These are phyloP conservation scores for Drosophila paracracens DNA, from an alignment of 2,888 invertebrate species.

Conservation along the genomic window DNA sequence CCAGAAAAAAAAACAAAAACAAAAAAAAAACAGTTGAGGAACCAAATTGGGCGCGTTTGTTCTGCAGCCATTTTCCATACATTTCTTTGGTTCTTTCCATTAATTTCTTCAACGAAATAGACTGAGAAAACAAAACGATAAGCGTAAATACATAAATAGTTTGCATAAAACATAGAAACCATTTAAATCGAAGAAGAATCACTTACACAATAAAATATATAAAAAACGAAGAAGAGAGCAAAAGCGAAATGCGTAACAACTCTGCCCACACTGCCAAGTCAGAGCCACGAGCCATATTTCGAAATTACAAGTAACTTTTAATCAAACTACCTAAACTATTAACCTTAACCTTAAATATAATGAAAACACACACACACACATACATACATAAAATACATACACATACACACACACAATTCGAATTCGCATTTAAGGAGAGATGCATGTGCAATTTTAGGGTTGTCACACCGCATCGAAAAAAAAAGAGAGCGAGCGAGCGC, in stretches of 20 bases:
- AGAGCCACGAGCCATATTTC: constrained; percentile 81
- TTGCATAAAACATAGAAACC: constrained; percentile 47
- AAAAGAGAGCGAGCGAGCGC: constrained; percentile 39
- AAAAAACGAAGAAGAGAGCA: constrained; percentile 9
- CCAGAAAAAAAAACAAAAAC: background rate
- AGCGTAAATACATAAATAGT: constrained; percentile 50
- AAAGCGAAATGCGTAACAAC: constrained; percentile 42
- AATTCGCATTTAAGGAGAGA: constrained; percentile 62
- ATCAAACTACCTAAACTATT: constrained; percentile 80
- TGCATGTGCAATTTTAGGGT: constrained; percentile 55
- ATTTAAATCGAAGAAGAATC: constrained; percentile 20
- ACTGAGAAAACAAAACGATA: constrained; percentile 73
- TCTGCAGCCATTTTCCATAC: constrained; percentile 33
- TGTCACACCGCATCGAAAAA: constrained; percentile 64
- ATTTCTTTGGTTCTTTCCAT: constrained; percentile 52
- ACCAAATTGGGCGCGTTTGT: constrained; percentile 36
- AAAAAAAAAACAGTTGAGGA: constrained; percentile 17
- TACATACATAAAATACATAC: constrained; percentile 13
- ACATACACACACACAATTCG: constrained; percentile 43
- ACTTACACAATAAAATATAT: constrained; percentile 5
- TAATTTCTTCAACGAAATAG: constrained; percentile 77
- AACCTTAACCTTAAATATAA: constrained; percentile 74
- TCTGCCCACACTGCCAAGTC: constrained; percentile 80
- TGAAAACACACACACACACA: constrained; percentile 35
- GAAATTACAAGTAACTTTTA: constrained; percentile 78